A percentile compares a stretch with the other conserved stretches of the same genome.
These are phyloP conservation scores for Caenorhabditis remanei DNA, from an alignment of 1,140 invertebrate species.

Conservation along the genomic window DNA sequence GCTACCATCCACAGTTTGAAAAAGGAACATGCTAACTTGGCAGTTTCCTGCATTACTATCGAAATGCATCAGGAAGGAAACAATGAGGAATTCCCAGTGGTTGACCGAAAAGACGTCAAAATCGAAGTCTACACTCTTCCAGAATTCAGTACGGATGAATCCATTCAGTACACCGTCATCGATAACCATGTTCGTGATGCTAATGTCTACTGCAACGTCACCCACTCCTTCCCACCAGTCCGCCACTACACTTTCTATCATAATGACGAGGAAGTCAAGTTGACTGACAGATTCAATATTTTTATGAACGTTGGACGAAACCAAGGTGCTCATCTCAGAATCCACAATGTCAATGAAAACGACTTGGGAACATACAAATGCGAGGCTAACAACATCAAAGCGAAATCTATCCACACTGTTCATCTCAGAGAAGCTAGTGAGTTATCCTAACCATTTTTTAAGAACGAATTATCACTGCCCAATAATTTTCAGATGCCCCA, in stretches of 20 bases:
- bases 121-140: conserved; percentile 57
- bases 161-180: conserved; percentile 59
- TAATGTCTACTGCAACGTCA: conserved; percentile 64
- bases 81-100: conserved; percentile 52
- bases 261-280: conserved; percentile 55
- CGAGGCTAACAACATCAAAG: conserved; percentile 68
- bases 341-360: conserved; percentile 58
- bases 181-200: conserved; percentile 47
- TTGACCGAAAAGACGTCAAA: conserved; percentile 58
- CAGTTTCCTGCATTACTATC: conserved; percentile 44
- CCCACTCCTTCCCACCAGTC: conserved; percentile 63
- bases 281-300: conserved; percentile 61
- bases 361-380: conserved; percentile 65
- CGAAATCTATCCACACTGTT: conserved; percentile 60
- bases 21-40: conserved; percentile 17
- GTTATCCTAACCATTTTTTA: conserved; percentile 19
- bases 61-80: conserved; percentile 32
- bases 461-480: background rate
- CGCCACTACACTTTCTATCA: conserved; percentile 66
- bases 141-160: conserved; percentile 62
- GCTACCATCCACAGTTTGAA: conserved; percentile 50
- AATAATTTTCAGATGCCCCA: conserved; percentile 57
- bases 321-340: conserved; percentile 63
- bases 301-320: conserved; percentile 13
- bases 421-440: conserved; percentile 65